These are phyloP conservation scores for Trematomus bernacchii DNA, from an alignment of 2,797 vertebrate species.

Conservation along the genomic window DNA sequence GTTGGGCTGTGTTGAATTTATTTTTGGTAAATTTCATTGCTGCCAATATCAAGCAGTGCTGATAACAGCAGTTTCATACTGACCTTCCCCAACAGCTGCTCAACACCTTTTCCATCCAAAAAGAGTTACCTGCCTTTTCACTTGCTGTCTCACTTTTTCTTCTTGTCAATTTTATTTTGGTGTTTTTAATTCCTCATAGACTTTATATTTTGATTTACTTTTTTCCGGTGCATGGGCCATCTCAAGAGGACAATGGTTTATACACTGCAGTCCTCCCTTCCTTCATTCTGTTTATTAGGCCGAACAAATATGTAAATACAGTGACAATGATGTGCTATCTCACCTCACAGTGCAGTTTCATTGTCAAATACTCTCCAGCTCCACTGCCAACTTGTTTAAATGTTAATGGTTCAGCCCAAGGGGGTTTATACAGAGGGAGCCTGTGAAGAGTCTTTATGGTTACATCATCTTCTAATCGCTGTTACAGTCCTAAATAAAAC, in stretches of 20 bases:
- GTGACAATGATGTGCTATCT: slow-evolving; percentile 49
- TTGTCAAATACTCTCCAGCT: slow-evolving; percentile 45
- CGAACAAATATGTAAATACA: slow-evolving; percentile 77
- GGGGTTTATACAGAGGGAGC: slow-evolving; percentile 31
- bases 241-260: slow-evolving; percentile 69
- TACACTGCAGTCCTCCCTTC: slow-evolving; percentile 43
- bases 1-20: slow-evolving; percentile 29
- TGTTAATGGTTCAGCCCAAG: slow-evolving; percentile 41
- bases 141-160: slow-evolving; percentile 38
- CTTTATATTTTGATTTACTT: slow-evolving; percentile 65
- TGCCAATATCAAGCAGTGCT: slow-evolving; percentile 76
- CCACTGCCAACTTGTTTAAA: slow-evolving; percentile 51
- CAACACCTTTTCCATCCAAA: slow-evolving; percentile 57
- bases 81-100: slow-evolving; percentile 84
- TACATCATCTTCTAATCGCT: slow-evolving; percentile 55
- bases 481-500: slow-evolving; percentile 30
- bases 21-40: slow-evolving; percentile 39
- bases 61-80: slow-evolving; percentile 73
- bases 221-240: slow-evolving; percentile 59
- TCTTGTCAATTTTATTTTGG: slow-evolving; percentile 48
- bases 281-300: slow-evolving; percentile 71
- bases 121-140: slow-evolving; percentile 47
- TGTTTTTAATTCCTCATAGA: slow-evolving; percentile 47
- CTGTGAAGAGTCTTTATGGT: slow-evolving; percentile 45
- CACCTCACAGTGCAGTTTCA: slow-evolving; percentile 37